Conservation (phyloP, 2,888 invertebrate species). For the Acanthosepion lycidas region DNA sequence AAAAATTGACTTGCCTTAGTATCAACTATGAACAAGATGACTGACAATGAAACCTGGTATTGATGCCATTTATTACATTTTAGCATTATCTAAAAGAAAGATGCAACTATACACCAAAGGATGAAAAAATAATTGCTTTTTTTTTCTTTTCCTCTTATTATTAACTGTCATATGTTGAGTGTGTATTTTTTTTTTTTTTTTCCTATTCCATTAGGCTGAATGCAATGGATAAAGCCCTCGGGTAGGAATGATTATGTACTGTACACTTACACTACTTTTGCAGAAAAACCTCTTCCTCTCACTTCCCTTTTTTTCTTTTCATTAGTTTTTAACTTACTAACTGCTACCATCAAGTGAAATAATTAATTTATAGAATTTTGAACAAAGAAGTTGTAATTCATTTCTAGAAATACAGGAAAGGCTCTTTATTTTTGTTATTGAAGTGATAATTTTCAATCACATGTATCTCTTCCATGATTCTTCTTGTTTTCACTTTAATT, state of each 20-base stretch:
- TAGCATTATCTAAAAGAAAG: too few species aligned
- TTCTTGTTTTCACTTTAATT: too few species aligned
- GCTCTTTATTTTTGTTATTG: too few species aligned
- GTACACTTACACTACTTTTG: neutral
- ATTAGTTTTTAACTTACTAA: neutral
- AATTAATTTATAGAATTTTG: neutral
- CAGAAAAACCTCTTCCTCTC: neutral
- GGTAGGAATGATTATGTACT: neutral
- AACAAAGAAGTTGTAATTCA: too few species aligned
- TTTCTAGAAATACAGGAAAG: too few species aligned
- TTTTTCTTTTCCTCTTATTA: neutral
- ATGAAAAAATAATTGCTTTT: neutral
- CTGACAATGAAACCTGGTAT: too few species aligned
- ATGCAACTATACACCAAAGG: too few species aligned
- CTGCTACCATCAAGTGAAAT: neutral
- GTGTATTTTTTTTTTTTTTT: neutral
- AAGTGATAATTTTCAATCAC: too few species aligned
- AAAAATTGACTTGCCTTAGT: too few species aligned
- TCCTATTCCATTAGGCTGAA: neutral
- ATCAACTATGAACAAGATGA: too few species aligned
- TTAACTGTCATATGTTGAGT: neutral
- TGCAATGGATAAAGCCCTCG: conserved; percentile 1
- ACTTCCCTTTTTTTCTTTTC: neutral
- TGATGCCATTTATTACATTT: too few species aligned
- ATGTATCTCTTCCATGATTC: too few species aligned